phyloP scores from a whole-genome alignment of 2,888 invertebrate species.

The Drosophila greeni region DNA sequence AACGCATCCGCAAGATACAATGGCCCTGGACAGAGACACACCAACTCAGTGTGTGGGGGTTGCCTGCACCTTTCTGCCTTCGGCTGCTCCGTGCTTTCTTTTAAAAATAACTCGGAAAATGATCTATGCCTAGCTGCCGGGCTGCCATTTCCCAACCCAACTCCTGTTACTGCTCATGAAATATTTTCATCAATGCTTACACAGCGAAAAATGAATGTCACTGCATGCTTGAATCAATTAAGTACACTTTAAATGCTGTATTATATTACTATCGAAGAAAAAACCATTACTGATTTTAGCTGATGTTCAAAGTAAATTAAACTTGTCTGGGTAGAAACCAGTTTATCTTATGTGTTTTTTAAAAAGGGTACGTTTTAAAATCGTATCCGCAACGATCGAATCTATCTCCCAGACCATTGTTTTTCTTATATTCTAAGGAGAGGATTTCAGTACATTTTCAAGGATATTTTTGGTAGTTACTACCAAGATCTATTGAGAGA shows the following conservation, averaged over 20 bases:
- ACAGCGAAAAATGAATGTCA: constrained; percentile 12
- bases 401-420: neutral
- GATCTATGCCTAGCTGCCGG: constrained; percentile 57
- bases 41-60: constrained; percentile 18
- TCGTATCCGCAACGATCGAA: neutral
- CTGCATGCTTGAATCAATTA: neutral
- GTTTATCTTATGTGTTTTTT: neutral
- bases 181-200: constrained; percentile 59
- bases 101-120: constrained; percentile 65
- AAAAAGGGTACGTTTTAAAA: neutral
- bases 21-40: constrained; percentile 20
- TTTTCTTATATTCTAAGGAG: neutral
- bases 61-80: constrained; percentile 14
- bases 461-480: neutral
- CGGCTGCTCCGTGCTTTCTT: constrained; percentile 32
- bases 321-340: neutral
- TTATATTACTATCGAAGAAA: neutral
- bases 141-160: constrained; percentile 8
- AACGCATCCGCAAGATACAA: constrained; percentile 53
- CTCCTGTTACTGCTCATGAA: constrained; percentile 35
- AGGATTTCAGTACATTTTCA: neutral
- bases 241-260: neutral
- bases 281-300: no score
- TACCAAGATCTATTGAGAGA: neutral
- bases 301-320: neutral